Percentiles rank a stretch among this genome's conserved stretches.
Evolutionary conservation across 2,113 vertebrate species (phyloP).

Genomic region (Phrynosoma blainvillii): DNA sequence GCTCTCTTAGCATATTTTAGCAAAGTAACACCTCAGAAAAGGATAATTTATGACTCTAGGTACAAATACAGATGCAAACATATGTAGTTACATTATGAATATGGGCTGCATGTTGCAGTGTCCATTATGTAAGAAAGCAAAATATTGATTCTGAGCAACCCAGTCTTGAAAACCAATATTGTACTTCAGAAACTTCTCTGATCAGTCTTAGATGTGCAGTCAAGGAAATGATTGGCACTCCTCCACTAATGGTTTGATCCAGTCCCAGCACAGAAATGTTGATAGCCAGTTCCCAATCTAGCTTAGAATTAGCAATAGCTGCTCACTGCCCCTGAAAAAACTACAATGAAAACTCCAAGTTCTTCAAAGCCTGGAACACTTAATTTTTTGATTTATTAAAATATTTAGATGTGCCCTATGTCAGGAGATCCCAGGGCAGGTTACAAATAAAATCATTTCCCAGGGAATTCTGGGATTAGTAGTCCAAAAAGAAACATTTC

Average conservation of each 20-base stretch:
- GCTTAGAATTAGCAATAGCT: neutral
- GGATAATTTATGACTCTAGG: conserved; percentile 59
- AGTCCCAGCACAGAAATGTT: neutral
- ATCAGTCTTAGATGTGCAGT: neutral
- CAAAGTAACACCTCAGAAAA: conserved; percentile 71
- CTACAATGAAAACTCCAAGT: neutral
- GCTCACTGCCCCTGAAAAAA: neutral
- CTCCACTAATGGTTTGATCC: neutral
- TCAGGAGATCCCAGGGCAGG: too few relatives aligned
- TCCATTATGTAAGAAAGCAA: conserved; percentile 53
- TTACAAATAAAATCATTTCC: too few relatives aligned
- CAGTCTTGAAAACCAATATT: neutral
- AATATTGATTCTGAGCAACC: conserved; percentile 1
- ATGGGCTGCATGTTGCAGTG: conserved; percentile 64
- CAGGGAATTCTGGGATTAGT: too few relatives aligned
- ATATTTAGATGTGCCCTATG: too few relatives aligned
- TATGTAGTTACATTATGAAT: conserved; percentile 37
- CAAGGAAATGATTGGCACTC: neutral
- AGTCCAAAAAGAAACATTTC: too few relatives aligned
- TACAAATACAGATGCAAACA: neutral
- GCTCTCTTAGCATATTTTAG: conserved; percentile 78
- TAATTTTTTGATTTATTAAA: too few relatives aligned
- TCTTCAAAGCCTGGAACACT: too few relatives aligned
- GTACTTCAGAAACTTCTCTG: neutral
- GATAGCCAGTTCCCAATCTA: neutral